Conservation (phyloP, 2,113 vertebrate genomes). For the Oceanites oceanicus region DNA sequence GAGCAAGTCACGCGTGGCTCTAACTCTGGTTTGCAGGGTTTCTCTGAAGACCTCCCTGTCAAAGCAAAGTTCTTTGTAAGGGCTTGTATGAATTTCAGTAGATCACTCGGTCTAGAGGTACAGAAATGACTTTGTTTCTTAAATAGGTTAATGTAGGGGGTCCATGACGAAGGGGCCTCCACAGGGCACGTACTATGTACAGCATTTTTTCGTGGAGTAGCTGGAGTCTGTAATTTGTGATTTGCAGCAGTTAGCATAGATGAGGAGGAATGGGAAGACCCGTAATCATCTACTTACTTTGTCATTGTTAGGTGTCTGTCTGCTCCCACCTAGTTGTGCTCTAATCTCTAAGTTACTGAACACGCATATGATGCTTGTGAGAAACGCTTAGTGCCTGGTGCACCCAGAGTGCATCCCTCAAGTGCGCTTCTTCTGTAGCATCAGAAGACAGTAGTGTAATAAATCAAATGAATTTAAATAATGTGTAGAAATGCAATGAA, state of each 20-base stretch:
- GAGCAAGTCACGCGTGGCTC: rapidly evolving
- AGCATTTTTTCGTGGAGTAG: not conserved
- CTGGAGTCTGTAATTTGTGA: not conserved
- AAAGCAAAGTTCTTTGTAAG: not conserved
- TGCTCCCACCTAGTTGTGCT: not conserved
- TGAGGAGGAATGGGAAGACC: not conserved
- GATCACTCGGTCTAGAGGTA: not conserved
- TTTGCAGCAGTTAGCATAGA: not conserved
- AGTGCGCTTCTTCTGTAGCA: not conserved
- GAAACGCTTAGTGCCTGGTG: not conserved
- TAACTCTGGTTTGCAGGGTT: not conserved
- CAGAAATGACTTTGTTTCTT: not conserved
- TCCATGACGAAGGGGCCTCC: not conserved
- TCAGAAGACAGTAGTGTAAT: not conserved
- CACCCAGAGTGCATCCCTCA: not conserved
- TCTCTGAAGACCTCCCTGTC: not conserved
- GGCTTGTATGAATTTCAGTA: not conserved
- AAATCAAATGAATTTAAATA: not conserved
- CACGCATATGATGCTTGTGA: not conserved
- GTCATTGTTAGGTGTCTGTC: not conserved
- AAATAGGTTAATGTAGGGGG: not conserved
- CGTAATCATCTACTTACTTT: not conserved
- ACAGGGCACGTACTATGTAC: rapidly evolving
- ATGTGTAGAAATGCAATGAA: not conserved
- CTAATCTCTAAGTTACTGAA: not conserved